These are phyloP conservation scores for Cyclophora punctaria DNA, from an alignment of 2,888 invertebrate genomes.

Conservation along the genomic window DNA sequence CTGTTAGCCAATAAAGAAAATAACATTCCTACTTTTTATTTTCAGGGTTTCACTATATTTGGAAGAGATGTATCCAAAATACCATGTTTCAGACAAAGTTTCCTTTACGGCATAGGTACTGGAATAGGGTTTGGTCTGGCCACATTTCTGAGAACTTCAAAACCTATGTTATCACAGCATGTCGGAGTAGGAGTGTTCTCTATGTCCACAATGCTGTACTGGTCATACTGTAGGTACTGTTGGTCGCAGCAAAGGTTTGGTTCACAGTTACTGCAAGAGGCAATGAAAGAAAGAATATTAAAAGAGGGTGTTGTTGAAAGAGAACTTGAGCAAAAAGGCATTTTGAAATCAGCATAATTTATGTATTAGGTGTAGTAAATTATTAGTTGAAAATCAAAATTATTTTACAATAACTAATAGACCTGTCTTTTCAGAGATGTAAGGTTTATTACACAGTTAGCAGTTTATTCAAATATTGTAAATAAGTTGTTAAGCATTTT, in stretches of 20 bases:
- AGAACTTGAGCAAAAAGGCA: constrained; percentile 56
- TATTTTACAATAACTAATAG: too few species aligned
- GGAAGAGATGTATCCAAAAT: constrained; percentile 83
- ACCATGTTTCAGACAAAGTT: constrained; percentile 87
- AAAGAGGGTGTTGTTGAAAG: constrained; percentile 77
- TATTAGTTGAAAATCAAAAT: not conserved
- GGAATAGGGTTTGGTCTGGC: constrained; percentile 80
- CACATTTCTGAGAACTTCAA: constrained; percentile 84
- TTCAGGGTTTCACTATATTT: constrained; percentile 77
- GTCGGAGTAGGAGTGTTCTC: constrained; percentile 80
- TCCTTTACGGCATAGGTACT: constrained; percentile 82
- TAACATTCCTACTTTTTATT: constrained; percentile 12
- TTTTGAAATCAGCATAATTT: constrained; percentile 50
- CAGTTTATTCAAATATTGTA: not conserved
- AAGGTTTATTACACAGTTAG: too few species aligned
- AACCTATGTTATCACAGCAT: constrained; percentile 76
- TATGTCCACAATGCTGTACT: constrained; percentile 78
- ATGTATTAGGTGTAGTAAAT: not conserved
- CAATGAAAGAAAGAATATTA: constrained; percentile 75
- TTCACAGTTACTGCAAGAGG: constrained; percentile 76
- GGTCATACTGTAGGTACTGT: constrained; percentile 81
- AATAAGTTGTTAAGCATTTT: too few species aligned
- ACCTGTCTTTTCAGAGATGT: too few species aligned
- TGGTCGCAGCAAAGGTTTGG: constrained; percentile 80
- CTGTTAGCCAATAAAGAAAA: too few species aligned